Conservation (phyloP, 1,140 invertebrate species). For the Semibalanus balanoides region DNA sequence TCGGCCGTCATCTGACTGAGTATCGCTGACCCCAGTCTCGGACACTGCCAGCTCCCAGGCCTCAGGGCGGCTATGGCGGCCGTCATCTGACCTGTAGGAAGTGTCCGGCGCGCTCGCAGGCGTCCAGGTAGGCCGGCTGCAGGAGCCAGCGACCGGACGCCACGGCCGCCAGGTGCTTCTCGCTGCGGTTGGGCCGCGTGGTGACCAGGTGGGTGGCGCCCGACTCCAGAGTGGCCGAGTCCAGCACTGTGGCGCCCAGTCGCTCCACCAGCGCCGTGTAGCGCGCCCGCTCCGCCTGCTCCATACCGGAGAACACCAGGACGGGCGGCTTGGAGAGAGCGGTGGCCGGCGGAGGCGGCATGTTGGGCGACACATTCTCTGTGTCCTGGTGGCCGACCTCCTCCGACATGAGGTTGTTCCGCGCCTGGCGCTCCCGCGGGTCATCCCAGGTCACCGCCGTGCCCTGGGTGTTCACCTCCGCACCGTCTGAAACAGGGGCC, state of each 20-base stretch:
- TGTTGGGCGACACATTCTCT: background rate
- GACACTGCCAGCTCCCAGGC: no score
- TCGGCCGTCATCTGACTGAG: no score
- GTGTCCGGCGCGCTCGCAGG: conserved; percentile 41
- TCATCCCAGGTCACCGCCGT: conserved; percentile 35
- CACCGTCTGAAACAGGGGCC: background rate
- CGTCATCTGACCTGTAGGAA: conserved; percentile 46
- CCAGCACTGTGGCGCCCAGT: conserved; percentile 50
- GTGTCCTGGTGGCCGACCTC: background rate
- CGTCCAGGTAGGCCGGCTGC: conserved; percentile 55
- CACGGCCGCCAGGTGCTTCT: conserved; percentile 67
- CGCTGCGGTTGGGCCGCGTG: conserved; percentile 53
- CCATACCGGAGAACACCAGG: background rate
- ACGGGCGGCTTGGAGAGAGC: background rate
- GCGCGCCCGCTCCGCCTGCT: conserved; percentile 23
- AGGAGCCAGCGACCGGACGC: conserved; percentile 77
- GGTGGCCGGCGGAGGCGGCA: no score
- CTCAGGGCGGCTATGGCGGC: no score
- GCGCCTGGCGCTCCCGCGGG: conserved; percentile 28
- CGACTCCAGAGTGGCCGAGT: conserved; percentile 44
- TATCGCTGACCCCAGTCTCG: no score
- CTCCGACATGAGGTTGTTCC: conserved; percentile 5
- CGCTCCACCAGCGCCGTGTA: conserved; percentile 39
- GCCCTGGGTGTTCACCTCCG: conserved; percentile 9
- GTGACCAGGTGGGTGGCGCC: conserved; percentile 62